Percentiles rank a stretch among this genome's conserved stretches.
Evolutionary conservation across 2,888 invertebrate species (phyloP).

Genomic region (Lasioglossum marginatum): DNA sequence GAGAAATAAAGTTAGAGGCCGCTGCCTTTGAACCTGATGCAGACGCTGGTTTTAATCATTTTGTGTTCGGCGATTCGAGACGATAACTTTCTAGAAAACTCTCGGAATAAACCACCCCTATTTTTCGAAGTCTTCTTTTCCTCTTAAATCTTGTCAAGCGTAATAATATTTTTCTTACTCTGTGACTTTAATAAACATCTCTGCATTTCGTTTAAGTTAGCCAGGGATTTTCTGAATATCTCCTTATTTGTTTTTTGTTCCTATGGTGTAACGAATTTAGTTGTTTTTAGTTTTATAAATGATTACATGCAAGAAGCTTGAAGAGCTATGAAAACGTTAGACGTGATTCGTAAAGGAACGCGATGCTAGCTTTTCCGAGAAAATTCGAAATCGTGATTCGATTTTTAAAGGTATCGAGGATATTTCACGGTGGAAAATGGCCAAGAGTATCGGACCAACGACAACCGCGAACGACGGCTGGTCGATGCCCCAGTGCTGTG

Average conservation of each 20-base stretch:
- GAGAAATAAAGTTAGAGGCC: neutral
- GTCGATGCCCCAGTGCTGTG: constrained; percentile 80
- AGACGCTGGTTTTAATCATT: neutral
- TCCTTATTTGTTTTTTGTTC: neutral
- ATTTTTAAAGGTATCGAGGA: constrained; percentile 5
- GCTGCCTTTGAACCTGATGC: neutral
- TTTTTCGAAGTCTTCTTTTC: neutral
- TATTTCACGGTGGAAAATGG: constrained; percentile 57
- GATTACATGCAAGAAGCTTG: neutral
- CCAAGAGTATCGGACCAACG: constrained; percentile 67
- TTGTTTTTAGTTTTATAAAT: neutral
- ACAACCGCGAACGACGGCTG: constrained; percentile 67
- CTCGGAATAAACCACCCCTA: neutral
- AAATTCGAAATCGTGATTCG: neutral
- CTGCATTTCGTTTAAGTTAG: neutral
- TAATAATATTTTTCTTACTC: neutral
- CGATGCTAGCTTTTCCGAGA: neutral
- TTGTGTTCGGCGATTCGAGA: neutral
- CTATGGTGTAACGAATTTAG: neutral
- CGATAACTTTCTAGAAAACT: neutral
- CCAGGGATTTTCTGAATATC: too few species aligned
- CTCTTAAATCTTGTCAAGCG: neutral
- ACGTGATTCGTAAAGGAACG: neutral
- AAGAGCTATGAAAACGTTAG: neutral
- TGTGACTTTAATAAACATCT: neutral